Evolutionary conservation across 1,140 invertebrate species (phyloP).

Genomic region (Drosophila pseudoobscura): DNA sequence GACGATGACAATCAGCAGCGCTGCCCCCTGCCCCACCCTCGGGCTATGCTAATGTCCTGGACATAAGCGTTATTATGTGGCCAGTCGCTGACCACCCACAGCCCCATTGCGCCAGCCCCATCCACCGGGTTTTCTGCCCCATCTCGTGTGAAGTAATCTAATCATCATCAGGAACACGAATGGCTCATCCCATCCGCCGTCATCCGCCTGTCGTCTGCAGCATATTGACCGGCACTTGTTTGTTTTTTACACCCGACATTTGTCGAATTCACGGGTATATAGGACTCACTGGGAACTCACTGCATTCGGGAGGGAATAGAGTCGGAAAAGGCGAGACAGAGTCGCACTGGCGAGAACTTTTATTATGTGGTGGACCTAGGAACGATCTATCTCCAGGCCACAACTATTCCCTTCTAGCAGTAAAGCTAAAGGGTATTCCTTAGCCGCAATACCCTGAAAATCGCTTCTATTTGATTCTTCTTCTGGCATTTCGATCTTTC

Average conservation of each 20-base stretch:
- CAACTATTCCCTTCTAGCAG: no score
- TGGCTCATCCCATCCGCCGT: constrained; percentile 22
- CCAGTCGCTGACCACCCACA: constrained; percentile 18
- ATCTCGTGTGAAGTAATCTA: constrained; percentile 54
- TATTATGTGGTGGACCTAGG: no score
- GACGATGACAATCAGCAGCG: constrained; percentile 31
- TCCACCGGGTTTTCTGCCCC: neutral
- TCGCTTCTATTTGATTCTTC: no score
- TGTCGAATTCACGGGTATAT: no score
- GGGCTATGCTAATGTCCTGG: constrained; percentile 50
- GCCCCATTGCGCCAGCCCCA: constrained; percentile 1
- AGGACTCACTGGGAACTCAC: no score
- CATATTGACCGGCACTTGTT: constrained; percentile 62
- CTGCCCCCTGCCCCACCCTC: constrained; percentile 3
- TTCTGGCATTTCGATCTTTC: neutral
- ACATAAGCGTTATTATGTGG: constrained; percentile 55
- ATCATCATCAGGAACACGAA: constrained; percentile 60
- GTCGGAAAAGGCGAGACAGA: no score
- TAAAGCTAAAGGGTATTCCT: neutral
- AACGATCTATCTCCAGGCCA: no score
- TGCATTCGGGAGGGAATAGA: no score
- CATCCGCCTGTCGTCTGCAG: constrained; percentile 35
- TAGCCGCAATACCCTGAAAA: no score
- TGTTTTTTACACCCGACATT: constrained; percentile 9
- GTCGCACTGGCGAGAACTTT: no score